A percentile compares a stretch with the other conserved stretches of the same genome.
Evolutionary conservation across 2,113 vertebrate genomes (phyloP).

Genomic region (Catharus minimus): DNA sequence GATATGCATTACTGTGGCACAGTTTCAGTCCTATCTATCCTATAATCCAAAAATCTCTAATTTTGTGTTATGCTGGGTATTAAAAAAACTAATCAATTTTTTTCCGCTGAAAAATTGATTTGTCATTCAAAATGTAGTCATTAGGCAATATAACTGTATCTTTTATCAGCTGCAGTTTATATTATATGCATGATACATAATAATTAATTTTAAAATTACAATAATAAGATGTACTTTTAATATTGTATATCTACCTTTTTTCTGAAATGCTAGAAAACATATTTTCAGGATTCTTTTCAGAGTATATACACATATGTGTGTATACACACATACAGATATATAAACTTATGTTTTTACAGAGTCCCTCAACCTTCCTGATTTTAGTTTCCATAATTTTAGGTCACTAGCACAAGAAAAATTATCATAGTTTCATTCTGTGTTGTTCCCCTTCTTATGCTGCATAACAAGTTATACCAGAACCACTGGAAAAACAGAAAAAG

Average conservation of each 20-base stretch:
- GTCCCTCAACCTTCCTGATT: not conserved
- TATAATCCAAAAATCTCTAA: not conserved
- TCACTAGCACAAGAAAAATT: not conserved
- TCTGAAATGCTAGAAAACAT: not conserved
- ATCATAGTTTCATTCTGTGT: not conserved
- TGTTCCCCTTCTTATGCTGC: not conserved
- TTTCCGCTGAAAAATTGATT: not conserved
- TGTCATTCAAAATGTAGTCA: not conserved
- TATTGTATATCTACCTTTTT: not conserved
- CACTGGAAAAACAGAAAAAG: not conserved
- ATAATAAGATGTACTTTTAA: not conserved
- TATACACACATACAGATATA: not conserved
- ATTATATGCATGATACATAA: too few species aligned
- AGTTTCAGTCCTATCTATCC: not conserved
- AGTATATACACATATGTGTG: not conserved
- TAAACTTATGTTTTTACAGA: not conserved
- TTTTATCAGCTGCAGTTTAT: not conserved
- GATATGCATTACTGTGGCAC: not conserved
- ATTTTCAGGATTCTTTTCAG: not conserved
- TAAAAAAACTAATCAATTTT: not conserved
- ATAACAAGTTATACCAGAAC: not conserved
- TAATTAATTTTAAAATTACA: not conserved
- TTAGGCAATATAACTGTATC: not conserved
- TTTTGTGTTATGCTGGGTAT: not conserved
- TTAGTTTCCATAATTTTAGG: not conserved